These are phyloP conservation scores for Endotricha flammealis DNA, from an alignment of 2,888 invertebrate species.

Conservation along the genomic window DNA sequence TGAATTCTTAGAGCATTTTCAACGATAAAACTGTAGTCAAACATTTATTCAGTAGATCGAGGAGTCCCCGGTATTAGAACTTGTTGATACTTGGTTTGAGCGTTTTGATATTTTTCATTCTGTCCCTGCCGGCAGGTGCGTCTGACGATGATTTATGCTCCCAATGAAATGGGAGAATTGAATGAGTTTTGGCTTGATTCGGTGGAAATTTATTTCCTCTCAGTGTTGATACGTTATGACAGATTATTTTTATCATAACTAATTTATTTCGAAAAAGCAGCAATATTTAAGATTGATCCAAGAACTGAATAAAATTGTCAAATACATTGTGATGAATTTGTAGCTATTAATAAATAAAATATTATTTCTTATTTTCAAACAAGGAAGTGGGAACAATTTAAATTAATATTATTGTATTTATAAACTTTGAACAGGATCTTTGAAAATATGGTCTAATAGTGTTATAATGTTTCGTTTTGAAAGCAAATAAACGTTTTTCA, in stretches of 20 bases:
- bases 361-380: no score
- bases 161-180: constrained; percentile 51
- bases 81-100: constrained; percentile 47
- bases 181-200: constrained; percentile 46
- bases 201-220: constrained; percentile 38
- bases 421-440: no score
- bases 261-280: no score
- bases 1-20: neutral
- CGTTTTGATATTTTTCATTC: constrained; percentile 59
- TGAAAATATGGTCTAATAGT: no score
- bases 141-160: constrained; percentile 65
- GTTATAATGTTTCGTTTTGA: no score
- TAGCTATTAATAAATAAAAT: no score
- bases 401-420: no score
- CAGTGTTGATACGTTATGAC: constrained; percentile 22
- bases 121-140: constrained; percentile 53
- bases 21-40: constrained; percentile 14
- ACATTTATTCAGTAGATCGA: constrained; percentile 22
- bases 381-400: no score
- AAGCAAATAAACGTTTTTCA: no score
- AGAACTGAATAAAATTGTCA: no score
- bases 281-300: no score
- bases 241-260: constrained; percentile 11
- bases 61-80: constrained; percentile 33
- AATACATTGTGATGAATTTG: no score